Evolutionary conservation across 2,113 vertebrate genomes (phyloP).

Genomic region (Neodontobutis hainanensis): DNA sequence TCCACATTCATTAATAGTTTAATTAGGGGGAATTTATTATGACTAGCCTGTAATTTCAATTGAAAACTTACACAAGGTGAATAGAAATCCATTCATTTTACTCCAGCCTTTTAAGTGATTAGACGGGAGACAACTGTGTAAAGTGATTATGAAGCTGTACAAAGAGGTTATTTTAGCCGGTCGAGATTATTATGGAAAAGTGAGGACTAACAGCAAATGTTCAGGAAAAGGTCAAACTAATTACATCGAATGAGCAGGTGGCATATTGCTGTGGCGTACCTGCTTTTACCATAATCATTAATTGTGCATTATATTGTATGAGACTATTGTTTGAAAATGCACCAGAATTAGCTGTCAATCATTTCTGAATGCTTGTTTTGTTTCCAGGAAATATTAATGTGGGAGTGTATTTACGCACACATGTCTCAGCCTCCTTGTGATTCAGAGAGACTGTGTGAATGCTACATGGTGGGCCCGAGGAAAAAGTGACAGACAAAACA

Average conservation of each 20-base stretch:
- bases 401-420: conserved; percentile 30
- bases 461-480: conserved; percentile 9
- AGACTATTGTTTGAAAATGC: conserved; percentile 53
- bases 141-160: conserved; percentile 62
- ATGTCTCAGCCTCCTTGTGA: conserved; percentile 23
- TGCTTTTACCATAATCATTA: conserved; percentile 49
- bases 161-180: conserved; percentile 60
- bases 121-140: conserved; percentile 63
- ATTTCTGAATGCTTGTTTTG: conserved; percentile 43
- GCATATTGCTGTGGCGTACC: conserved; percentile 50
- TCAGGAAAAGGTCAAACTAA: conserved; percentile 75
- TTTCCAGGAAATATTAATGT: conserved; percentile 30
- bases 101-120: conserved; percentile 30
- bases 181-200: conserved; percentile 59
- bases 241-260: conserved; percentile 75
- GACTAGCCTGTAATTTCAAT: conserved; percentile 46
- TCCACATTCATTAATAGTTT: conserved; percentile 57
- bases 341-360: conserved; percentile 70
- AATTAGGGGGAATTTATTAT: conserved; percentile 62
- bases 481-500: conserved; percentile 22
- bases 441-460: conserved; percentile 20
- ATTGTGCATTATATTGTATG: conserved; percentile 15
- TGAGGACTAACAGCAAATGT: conserved; percentile 57
- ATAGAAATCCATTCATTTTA: conserved; percentile 67
- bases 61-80: conserved; percentile 55